Conservation (phyloP, 2,113 vertebrate species). For the Cololabis saira region DNA sequence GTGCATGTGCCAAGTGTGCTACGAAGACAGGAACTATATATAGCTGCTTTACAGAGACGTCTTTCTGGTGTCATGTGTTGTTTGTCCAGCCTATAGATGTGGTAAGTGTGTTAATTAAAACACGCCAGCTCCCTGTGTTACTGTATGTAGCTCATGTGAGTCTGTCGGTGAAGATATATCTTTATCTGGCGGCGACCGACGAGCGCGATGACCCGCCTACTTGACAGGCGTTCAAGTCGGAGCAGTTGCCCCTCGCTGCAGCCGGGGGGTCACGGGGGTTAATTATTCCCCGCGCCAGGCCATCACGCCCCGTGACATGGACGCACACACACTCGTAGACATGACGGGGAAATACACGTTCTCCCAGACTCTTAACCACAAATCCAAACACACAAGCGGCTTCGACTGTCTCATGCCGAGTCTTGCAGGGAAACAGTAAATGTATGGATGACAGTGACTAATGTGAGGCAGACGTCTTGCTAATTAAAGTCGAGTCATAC, state of each 20-base stretch:
- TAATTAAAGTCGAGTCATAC: slow-evolving; percentile 69
- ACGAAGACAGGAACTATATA: slow-evolving; percentile 43
- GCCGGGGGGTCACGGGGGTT: slow-evolving; percentile 72
- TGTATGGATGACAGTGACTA: slow-evolving; percentile 54
- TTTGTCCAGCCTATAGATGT: slow-evolving; percentile 16
- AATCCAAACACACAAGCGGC: slow-evolving; percentile 4
- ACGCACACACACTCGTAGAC: slow-evolving; percentile 23
- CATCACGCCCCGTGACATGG: slow-evolving; percentile 23
- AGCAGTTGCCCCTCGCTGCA: slow-evolving; percentile 48
- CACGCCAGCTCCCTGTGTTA: slow-evolving; percentile 6
- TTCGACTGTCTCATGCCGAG: not conserved
- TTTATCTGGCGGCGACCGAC: slow-evolving; percentile 34
- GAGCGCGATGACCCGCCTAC: slow-evolving; percentile 58
- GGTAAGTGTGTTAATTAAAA: slow-evolving; percentile 48
- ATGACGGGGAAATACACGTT: slow-evolving; percentile 12
- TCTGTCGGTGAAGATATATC: not conserved
- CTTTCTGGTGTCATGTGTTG: slow-evolving; percentile 19
- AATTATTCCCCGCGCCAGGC: slow-evolving; percentile 74
- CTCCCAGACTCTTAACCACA: slow-evolving; percentile 21
- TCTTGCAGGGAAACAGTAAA: slow-evolving; percentile 5
- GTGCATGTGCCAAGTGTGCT: slow-evolving; percentile 49
- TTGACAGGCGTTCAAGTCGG: slow-evolving; percentile 69
- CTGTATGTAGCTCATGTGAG: not conserved
- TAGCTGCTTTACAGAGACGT: slow-evolving; percentile 20
- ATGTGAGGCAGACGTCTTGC: slow-evolving; percentile 44